phyloP scores from a whole-genome alignment of 23 tunicate genomes.

The Halocynthia aurantium region DNA sequence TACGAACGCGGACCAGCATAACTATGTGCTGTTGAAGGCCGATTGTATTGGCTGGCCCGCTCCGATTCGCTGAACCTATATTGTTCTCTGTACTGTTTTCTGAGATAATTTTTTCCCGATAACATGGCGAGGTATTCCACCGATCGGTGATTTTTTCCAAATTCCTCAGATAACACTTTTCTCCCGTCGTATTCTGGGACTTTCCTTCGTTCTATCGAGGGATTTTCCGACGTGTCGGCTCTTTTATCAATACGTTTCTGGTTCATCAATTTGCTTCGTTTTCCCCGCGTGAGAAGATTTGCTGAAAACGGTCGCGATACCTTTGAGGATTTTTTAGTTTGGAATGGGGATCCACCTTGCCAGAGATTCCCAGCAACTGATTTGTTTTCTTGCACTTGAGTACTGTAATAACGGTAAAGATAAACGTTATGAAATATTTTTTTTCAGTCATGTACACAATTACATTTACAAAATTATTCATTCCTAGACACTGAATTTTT shows the following conservation, averaged over 20 bases:
- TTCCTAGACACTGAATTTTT: too few relatives aligned
- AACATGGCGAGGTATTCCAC: constrained; percentile 20
- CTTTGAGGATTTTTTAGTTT: not conserved
- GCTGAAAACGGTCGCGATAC: constrained; percentile 20
- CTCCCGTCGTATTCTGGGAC: constrained; percentile 23
- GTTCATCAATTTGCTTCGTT: constrained; percentile 11
- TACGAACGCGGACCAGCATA: not conserved
- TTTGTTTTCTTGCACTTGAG: not conserved
- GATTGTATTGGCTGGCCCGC: not conserved
- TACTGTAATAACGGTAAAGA: too few relatives aligned
- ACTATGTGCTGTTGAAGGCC: constrained; percentile 6
- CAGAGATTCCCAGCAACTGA: not conserved
- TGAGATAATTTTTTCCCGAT: constrained; percentile 16
- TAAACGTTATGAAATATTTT: too few relatives aligned
- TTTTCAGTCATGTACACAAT: too few relatives aligned
- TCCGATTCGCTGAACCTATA: constrained; percentile 10
- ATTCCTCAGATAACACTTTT: constrained; percentile 17
- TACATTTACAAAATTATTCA: too few relatives aligned
- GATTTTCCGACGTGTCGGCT: too few relatives aligned
- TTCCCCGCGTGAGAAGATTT: not conserved
- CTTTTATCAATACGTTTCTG: too few relatives aligned
- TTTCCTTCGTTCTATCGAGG: not conserved
- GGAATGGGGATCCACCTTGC: constrained; percentile 1
- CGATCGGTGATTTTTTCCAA: not conserved
- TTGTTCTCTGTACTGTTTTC: constrained; percentile 22